Percentiles rank a stretch among this genome's conserved stretches.
Evolutionary conservation across 1,140 invertebrate species (phyloP).

Genomic region (Sarcophaga peregrina): DNA sequence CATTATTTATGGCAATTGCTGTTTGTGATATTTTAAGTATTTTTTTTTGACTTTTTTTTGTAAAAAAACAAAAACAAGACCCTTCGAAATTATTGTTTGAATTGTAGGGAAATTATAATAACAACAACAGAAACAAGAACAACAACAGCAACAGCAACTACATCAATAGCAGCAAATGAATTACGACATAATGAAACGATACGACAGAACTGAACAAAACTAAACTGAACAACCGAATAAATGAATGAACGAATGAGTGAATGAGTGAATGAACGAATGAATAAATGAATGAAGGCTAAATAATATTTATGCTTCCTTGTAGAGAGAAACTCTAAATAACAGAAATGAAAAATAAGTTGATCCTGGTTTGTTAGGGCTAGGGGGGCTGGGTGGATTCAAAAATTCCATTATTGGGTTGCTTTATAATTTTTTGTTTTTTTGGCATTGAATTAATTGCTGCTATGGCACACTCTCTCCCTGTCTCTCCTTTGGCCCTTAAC

Average conservation of each 20-base stretch:
- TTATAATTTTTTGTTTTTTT: neutral
- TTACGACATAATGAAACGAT: too few relatives aligned
- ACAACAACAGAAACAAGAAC: neutral
- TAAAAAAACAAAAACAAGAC: neutral
- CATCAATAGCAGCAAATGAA: too few relatives aligned
- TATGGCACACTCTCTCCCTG: neutral
- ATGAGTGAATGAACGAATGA: neutral
- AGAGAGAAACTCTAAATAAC: slow-evolving; percentile 15
- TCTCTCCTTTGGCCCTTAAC: neutral
- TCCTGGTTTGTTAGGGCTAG: slow-evolving; percentile 18
- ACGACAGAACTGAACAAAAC: neutral
- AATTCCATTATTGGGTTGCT: neutral
- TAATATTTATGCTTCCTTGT: neutral
- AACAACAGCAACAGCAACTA: neutral
- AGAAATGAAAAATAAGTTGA: slow-evolving; percentile 30
- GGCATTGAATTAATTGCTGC: slow-evolving; percentile 38
- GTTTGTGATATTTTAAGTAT: slow-evolving; percentile 65
- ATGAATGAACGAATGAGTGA: too few relatives aligned
- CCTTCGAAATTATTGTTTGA: slow-evolving; percentile 21
- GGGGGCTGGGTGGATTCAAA: neutral
- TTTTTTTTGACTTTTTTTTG: too few relatives aligned
- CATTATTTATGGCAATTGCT: slow-evolving; percentile 66
- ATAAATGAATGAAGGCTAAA: slow-evolving; percentile 35
- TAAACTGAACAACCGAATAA: neutral
- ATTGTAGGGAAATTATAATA: slow-evolving; percentile 25